Evolutionary conservation across 1,140 invertebrate species (phyloP).

Genomic region (Drosophila albomicans): DNA sequence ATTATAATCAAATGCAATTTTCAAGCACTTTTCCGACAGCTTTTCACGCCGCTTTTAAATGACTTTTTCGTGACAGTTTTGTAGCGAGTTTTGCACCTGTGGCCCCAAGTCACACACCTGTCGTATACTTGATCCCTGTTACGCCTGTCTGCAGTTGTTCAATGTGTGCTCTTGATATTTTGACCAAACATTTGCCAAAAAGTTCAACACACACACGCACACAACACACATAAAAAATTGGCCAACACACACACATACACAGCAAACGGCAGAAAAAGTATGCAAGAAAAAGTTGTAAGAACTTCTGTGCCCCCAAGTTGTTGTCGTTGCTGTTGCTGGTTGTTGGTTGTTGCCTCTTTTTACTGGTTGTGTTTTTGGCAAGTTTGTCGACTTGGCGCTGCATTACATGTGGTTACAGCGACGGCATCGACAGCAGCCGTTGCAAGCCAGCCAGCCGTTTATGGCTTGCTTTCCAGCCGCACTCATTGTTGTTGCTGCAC

Average conservation of each 20-base stretch:
- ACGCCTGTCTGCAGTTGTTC: constrained; percentile 50
- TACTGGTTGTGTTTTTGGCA: constrained; percentile 49
- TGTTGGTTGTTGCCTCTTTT: neutral
- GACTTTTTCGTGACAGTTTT: constrained; percentile 59
- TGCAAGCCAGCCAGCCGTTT: constrained; percentile 42
- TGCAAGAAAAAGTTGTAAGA: constrained; percentile 64
- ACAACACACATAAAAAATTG: constrained; percentile 16
- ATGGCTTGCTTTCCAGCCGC: constrained; percentile 33
- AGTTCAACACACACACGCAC: constrained; percentile 50
- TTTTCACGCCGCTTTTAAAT: constrained; percentile 54
- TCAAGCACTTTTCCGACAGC: constrained; percentile 48
- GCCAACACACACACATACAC: constrained; percentile 39
- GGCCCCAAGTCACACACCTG: constrained; percentile 49
- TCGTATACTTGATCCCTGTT: constrained; percentile 39
- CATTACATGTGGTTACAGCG: constrained; percentile 69
- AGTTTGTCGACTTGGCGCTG: constrained; percentile 70
- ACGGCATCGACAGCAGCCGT: constrained; percentile 67
- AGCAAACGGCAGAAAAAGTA: constrained; percentile 47
- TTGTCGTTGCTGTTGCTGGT: too few species aligned
- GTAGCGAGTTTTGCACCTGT: constrained; percentile 42
- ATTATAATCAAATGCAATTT: constrained; percentile 70
- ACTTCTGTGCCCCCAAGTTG: constrained; percentile 26
- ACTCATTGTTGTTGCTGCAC: constrained; percentile 18
- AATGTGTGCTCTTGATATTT: constrained; percentile 58
- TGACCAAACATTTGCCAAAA: constrained; percentile 66